Evolutionary conservation across 2,888 invertebrate species (phyloP), one percentile per base, ranked within the genome.

Genomic region (Cerastoderma edule): DNA sequence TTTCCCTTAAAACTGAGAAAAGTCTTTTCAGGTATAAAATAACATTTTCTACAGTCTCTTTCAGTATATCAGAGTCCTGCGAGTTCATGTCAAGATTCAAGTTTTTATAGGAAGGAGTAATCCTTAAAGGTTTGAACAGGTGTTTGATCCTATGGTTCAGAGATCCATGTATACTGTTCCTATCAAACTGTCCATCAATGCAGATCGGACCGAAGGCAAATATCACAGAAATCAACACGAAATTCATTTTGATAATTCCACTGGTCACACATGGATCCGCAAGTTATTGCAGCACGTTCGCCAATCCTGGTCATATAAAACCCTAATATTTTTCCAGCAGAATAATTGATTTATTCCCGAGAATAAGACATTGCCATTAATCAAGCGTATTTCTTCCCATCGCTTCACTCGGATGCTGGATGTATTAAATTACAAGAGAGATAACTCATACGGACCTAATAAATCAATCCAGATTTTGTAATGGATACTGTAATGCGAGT

Each of bases 1-100:
- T 50, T 19, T 76, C 73, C 22, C 83, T 85, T 30, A 85, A 65
- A 22, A 89, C 88, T 16, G 76, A 64, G 28, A 82, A 60, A 33
- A 78, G 56, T 64, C 69, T 73, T 66, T 71, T 73, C 19, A 82
- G 35, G 56, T 76, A 82, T 28, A 71, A 53, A 27, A 84, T 73
- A 27, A 85, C 87, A 70, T 75, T 78, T 28, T 78, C 64, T n/a
- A 87, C 53, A 22, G 82, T 82, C 16, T 73, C 57, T 63, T 75
- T 79, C 50, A 87, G 46, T 54, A 72, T 44, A 8, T 70, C 46
- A 48, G 63, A 63, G 27, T 84, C 85, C 16, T 74, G 50, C 8
- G 70, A 57, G 57, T 66, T 48, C 27, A 87, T 65, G 73, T 79
- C 82, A 53, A 56, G 48, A 53, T 79, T 72, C 6, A 84, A 54